Conservation (phyloP, 1,140 invertebrate genomes). For the Drosophila rhopaloa region DNA sequence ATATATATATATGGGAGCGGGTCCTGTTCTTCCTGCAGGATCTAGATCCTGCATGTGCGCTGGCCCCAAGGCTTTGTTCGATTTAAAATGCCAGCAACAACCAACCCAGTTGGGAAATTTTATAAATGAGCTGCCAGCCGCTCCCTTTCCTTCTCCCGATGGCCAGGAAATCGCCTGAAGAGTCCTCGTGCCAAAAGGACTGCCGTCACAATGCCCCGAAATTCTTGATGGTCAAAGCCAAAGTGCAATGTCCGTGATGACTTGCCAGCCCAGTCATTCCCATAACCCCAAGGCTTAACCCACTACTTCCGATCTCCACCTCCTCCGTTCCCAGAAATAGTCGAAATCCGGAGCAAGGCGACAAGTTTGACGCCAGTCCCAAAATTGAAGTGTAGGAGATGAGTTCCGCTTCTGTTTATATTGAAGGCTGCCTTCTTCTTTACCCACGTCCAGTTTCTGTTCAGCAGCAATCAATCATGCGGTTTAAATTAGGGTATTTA, state of each 20-base stretch:
- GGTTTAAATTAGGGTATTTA: slow-evolving; percentile 84
- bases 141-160: background rate
- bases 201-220: slow-evolving; percentile 18
- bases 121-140: slow-evolving; percentile 71
- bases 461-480: slow-evolving; percentile 77
- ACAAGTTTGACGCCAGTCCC: slow-evolving; percentile 62
- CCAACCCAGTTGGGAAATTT: slow-evolving; percentile 40
- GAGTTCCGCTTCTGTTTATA: slow-evolving; percentile 59
- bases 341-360: slow-evolving; percentile 53
- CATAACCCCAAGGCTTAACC: slow-evolving; percentile 18
- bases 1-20: slow-evolving; percentile 22
- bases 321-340: slow-evolving; percentile 3
- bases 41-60: slow-evolving; percentile 49
- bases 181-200: slow-evolving; percentile 55
- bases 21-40: slow-evolving; percentile 27
- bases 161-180: slow-evolving; percentile 55
- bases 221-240: slow-evolving; percentile 79
- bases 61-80: slow-evolving; percentile 60
- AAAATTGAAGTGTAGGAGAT: slow-evolving; percentile 27
- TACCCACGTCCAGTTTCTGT: slow-evolving; percentile 11
- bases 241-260: slow-evolving; percentile 82
- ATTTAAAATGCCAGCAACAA: slow-evolving; percentile 70
- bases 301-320: slow-evolving; percentile 10
- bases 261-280: slow-evolving; percentile 60
- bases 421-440: slow-evolving; percentile 40